Percentiles rank a stretch among this genome's conserved stretches.
These are phyloP conservation scores for Cephalopholis sonnerati DNA, from an alignment of 2,113 vertebrate genomes.

Conservation along the genomic window DNA sequence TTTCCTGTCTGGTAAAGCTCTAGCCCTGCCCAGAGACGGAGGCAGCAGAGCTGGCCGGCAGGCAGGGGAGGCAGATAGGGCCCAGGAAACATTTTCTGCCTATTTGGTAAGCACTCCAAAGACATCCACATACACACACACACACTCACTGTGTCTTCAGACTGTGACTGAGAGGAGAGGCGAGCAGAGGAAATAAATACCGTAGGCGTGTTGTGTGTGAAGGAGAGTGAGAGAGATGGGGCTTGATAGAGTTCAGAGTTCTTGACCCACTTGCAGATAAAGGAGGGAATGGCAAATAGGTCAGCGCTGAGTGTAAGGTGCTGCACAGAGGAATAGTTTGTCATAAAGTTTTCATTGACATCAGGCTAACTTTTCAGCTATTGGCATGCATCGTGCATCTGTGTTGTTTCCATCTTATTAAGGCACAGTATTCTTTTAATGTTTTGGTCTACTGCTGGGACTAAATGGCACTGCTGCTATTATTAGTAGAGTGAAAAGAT, in stretches of 20 bases:
- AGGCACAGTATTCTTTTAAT: conserved; percentile 14
- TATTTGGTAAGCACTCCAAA: conserved; percentile 80
- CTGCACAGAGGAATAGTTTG: conserved; percentile 44
- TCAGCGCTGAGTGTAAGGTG: conserved; percentile 71
- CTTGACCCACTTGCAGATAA: conserved; percentile 85
- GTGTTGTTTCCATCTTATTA: conserved; percentile 26
- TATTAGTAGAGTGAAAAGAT: conserved; percentile 43
- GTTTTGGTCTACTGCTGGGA: conserved; percentile 33
- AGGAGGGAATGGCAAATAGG: conserved; percentile 75
- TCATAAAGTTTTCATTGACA: conserved; percentile 40
- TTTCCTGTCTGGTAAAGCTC: conserved; percentile 85
- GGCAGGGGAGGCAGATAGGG: conserved; percentile 78
- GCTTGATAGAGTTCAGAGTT: conserved; percentile 80
- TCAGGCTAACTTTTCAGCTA: conserved; percentile 36
- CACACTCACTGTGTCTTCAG: conserved; percentile 61
- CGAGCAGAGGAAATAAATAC: conserved; percentile 67
- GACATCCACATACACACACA: conserved; percentile 40
- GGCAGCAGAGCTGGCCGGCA: conserved; percentile 80
- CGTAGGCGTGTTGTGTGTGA: conserved; percentile 63
- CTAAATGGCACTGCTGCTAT: conserved; percentile 43
- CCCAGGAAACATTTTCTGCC: conserved; percentile 74
- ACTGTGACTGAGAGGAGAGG: conserved; percentile 68
- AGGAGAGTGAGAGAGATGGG: conserved; percentile 55
- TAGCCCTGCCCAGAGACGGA: conserved; percentile 82
- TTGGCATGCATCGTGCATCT: neutral